These are phyloP conservation scores for Lineus longissimus DNA, from an alignment of 1,140 invertebrate species.

Conservation along the genomic window DNA sequence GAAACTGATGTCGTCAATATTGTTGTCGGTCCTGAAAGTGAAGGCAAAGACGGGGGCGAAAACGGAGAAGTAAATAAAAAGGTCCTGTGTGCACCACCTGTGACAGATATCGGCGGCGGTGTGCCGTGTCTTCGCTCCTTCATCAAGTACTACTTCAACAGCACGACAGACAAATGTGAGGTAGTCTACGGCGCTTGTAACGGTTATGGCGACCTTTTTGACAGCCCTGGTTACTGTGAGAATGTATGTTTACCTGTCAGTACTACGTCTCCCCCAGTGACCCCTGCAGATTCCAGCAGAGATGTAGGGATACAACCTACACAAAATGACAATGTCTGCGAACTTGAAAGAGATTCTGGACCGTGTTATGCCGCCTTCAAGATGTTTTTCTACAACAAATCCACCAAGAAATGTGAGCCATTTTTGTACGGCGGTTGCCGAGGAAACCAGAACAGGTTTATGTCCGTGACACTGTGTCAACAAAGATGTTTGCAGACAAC, in stretches of 20 bases:
- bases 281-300: not conserved
- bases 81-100: constrained; percentile 5
- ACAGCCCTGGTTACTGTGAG: constrained; percentile 51
- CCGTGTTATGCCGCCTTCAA: not conserved
- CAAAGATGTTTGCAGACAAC: too few species aligned
- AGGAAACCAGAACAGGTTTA: constrained; percentile 22
- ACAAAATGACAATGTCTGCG: too few species aligned
- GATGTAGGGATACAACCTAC: not conserved
- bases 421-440: constrained; percentile 22
- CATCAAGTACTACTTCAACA: constrained; percentile 40
- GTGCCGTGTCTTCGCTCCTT: constrained; percentile 61
- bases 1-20: too few species aligned
- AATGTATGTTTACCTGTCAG: constrained; percentile 26
- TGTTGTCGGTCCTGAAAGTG: too few species aligned
- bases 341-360: not conserved
- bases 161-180: constrained; percentile 33
- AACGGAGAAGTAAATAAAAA: too few species aligned
- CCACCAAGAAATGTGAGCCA: constrained; percentile 13
- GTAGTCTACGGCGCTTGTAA: constrained; percentile 51
- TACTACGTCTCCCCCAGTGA: not conserved
- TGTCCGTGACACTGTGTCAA: not conserved
- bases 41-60: too few species aligned
- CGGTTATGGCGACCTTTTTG: constrained; percentile 49
- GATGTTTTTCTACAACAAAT: constrained; percentile 9
- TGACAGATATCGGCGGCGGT: constrained; percentile 63